Percentiles rank a stretch among this genome's conserved stretches.
phyloP scores from a whole-genome alignment of 2,113 vertebrate genomes.

The Andinoacara biseriatus region DNA sequence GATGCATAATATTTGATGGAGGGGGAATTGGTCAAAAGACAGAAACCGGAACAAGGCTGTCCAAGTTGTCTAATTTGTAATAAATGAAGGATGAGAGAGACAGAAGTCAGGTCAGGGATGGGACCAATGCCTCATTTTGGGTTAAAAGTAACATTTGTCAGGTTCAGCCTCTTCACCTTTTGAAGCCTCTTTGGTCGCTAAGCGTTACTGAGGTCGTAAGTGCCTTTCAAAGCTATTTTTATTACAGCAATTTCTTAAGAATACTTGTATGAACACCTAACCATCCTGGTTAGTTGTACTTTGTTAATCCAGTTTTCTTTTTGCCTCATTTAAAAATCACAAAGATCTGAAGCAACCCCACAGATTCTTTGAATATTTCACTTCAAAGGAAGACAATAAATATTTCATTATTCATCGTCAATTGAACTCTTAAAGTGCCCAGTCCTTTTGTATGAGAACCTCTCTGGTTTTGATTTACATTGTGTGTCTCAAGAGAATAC shows the following conservation, averaged over 20 bases:
- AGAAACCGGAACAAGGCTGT: constrained; percentile 10
- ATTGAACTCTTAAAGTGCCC: constrained; percentile 53
- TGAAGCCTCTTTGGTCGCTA: constrained; percentile 40
- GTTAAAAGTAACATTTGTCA: constrained; percentile 18
- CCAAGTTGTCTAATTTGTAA: not conserved
- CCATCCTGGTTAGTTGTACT: not conserved
- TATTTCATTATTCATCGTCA: constrained; percentile 68
- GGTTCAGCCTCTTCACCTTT: constrained; percentile 28
- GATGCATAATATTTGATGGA: constrained; percentile 5
- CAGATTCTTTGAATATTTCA: constrained; percentile 53
- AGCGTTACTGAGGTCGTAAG: constrained; percentile 38
- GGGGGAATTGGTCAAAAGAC: constrained; percentile 4
- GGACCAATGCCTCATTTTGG: not conserved
- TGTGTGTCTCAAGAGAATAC: constrained; percentile 48
- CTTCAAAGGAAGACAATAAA: constrained; percentile 65
- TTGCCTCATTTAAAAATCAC: not conserved
- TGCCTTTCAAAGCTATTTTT: constrained; percentile 15
- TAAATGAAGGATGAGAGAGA: not conserved
- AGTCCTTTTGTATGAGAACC: constrained; percentile 44
- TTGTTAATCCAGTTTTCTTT: not conserved
- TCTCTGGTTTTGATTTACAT: constrained; percentile 44
- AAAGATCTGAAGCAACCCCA: constrained; percentile 16
- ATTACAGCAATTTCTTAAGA: not conserved
- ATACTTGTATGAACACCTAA: not conserved
- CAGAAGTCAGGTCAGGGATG: not conserved